These are phyloP conservation scores for Eilema caniola DNA, from an alignment of 2,888 invertebrate genomes.

Conservation along the genomic window DNA sequence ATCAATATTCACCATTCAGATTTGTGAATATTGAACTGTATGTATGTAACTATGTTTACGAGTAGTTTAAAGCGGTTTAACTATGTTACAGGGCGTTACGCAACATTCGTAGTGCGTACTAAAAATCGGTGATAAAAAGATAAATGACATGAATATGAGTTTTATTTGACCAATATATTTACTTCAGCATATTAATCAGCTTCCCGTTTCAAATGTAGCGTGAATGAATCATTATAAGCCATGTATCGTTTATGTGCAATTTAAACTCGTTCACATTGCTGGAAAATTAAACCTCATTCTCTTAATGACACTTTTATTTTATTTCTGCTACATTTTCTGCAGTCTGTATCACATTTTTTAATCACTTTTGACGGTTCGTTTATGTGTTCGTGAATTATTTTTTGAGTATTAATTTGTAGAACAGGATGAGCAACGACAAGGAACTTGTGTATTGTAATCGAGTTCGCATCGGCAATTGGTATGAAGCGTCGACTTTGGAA, in stretches of 20 bases:
- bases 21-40: no score
- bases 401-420: not conserved
- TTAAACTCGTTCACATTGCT: not conserved
- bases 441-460: slow-evolving; percentile 76
- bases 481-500: slow-evolving; percentile 77
- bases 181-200: not conserved
- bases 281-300: not conserved
- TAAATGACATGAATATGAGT: no score
- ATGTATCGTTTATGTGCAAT: not conserved
- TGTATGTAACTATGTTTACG: no score
- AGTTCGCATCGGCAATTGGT: slow-evolving; percentile 81
- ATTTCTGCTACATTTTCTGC: not conserved
- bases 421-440: slow-evolving; percentile 71
- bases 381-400: slow-evolving; percentile 4
- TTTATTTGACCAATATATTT: not conserved
- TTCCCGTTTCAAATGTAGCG: not conserved
- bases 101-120: no score
- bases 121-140: no score
- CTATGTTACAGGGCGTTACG: no score
- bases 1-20: no score
- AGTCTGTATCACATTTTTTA: not conserved
- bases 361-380: slow-evolving; percentile 2
- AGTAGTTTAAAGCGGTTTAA: no score
- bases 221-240: not conserved
- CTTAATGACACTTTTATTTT: not conserved